Percentiles rank a stretch among this genome's conserved stretches.
phyloP scores from a whole-genome alignment of 1,140 invertebrate genomes.

The Drosophila littoralis region DNA sequence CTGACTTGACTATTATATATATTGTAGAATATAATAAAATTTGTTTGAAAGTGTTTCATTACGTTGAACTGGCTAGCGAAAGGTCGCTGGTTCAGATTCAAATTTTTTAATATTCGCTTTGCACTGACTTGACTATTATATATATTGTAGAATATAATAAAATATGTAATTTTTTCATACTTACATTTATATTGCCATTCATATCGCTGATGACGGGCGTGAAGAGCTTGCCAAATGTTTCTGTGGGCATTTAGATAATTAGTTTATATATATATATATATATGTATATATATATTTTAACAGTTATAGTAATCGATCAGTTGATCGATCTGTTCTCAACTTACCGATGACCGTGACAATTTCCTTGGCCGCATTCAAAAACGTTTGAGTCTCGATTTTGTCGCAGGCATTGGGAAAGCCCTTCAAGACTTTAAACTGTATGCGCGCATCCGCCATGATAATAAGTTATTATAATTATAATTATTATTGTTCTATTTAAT shows the following conservation, averaged over 20 bases:
- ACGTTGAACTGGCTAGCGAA: too few relatives aligned
- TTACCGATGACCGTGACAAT: conserved; percentile 88
- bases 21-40: too few relatives aligned
- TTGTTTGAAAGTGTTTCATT: too few relatives aligned
- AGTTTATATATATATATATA: neutral
- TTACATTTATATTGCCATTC: conserved; percentile 90
- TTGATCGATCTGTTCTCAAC: conserved; percentile 49
- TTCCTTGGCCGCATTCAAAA: conserved; percentile 87
- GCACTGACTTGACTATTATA: too few relatives aligned
- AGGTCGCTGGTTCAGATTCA: too few relatives aligned
- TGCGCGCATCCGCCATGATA: conserved; percentile 51
- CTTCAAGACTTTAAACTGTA: conserved; percentile 76
- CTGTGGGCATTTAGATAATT: conserved; percentile 79
- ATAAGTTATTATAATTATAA: neutral
- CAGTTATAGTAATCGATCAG: conserved; percentile 9
- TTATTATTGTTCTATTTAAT: neutral
- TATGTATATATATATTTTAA: too few relatives aligned
- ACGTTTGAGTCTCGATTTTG: conserved; percentile 87
- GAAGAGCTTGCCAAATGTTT: conserved; percentile 90
- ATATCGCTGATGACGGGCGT: conserved; percentile 90
- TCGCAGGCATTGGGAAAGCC: conserved; percentile 85
- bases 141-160: too few relatives aligned
- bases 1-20: too few relatives aligned
- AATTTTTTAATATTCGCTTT: too few relatives aligned
- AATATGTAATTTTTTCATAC: neutral